Percentiles rank a stretch among this genome's conserved stretches.
phyloP scores from a whole-genome alignment of 1,140 invertebrate species.

The Phthorimaea operculella region DNA sequence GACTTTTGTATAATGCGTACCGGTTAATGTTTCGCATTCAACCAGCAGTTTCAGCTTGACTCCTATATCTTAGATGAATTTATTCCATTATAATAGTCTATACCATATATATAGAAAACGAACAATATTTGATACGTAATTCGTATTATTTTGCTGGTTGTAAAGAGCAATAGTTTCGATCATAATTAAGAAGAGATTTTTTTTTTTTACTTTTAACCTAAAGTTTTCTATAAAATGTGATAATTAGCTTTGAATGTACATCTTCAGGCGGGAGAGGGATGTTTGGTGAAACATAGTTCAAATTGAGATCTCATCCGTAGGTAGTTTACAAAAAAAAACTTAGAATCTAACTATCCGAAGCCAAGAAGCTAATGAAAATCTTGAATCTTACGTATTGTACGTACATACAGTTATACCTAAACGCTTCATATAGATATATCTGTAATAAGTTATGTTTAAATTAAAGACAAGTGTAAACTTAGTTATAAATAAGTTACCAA shows the following conservation, averaged over 20 bases:
- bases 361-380: conserved; percentile 55
- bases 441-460: conserved; percentile 35
- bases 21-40: conserved; percentile 37
- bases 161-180: not conserved
- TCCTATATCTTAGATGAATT: not conserved
- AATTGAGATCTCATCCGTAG: conserved; percentile 64
- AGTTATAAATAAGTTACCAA: conserved; percentile 62
- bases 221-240: conserved; percentile 52
- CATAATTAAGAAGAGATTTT: conserved; percentile 16
- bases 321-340: conserved; percentile 41
- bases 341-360: conserved; percentile 53
- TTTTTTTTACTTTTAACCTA: conserved; percentile 26
- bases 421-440: conserved; percentile 14
- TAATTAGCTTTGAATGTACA: conserved; percentile 51
- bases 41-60: conserved; percentile 23
- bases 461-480: conserved; percentile 46
- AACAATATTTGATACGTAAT: not conserved
- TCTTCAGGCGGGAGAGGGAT: conserved; percentile 32
- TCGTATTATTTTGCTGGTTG: not conserved
- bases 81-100: not conserved
- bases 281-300: conserved; percentile 60
- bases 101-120: not conserved
- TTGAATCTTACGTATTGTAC: conserved; percentile 25
- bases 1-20: too few species aligned
- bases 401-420: conserved; percentile 14